phyloP scores from a whole-genome alignment of 2,113 vertebrate genomes.

The Cathartes aura region DNA sequence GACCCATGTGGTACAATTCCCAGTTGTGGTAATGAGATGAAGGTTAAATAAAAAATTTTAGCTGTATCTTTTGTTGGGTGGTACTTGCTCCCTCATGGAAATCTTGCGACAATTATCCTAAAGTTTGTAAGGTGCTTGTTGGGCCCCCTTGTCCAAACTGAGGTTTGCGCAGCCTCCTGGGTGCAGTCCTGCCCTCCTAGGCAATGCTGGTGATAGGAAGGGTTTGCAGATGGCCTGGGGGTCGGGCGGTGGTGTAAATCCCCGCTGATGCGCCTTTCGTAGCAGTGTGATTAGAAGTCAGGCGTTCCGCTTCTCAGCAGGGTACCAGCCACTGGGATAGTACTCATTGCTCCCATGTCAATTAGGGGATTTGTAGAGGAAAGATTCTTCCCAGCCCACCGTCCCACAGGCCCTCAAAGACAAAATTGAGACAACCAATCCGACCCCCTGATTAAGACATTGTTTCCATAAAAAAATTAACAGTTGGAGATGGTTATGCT shows the following conservation, averaged over 20 bases:
- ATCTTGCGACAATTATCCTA: neutral
- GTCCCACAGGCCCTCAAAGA: neutral
- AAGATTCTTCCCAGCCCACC: neutral
- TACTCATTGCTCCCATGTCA: neutral
- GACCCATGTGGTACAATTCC: neutral
- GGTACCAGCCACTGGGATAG: accelerated
- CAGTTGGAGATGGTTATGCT: neutral
- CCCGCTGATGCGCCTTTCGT: neutral
- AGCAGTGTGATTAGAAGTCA: neutral
- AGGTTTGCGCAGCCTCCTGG: neutral
- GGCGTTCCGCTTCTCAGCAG: accelerated
- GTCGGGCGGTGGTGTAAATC: neutral
- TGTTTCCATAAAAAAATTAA: neutral
- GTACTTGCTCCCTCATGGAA: neutral
- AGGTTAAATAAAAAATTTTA: neutral
- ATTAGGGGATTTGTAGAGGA: neutral
- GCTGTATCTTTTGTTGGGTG: neutral
- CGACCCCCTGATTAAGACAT: neutral
- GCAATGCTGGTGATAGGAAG: neutral
- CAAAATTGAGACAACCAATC: neutral
- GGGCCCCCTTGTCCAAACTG: neutral
- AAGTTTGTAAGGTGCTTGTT: neutral
- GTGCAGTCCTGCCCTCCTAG: neutral
- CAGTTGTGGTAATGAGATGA: neutral
- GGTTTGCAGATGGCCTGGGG: neutral